Percentiles rank a stretch among this genome's conserved stretches.
Evolutionary conservation across 2,113 vertebrate species (phyloP).

Genomic region (Eretmochelys imbricata): DNA sequence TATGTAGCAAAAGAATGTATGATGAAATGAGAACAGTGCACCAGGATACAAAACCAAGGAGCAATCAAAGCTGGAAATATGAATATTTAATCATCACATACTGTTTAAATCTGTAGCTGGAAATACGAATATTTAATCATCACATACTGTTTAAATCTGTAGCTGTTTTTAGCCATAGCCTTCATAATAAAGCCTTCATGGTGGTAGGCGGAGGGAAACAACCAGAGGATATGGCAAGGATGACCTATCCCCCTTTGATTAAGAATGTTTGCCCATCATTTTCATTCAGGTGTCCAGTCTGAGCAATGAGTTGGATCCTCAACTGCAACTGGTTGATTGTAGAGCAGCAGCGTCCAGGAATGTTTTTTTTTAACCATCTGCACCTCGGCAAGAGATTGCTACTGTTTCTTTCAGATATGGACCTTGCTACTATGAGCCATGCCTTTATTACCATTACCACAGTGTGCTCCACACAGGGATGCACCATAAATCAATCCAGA

Average conservation of each 20-base stretch:
- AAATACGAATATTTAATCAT: constrained; percentile 14
- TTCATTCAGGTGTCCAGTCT: background rate
- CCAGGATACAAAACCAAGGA: background rate
- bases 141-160: background rate
- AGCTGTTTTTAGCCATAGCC: background rate
- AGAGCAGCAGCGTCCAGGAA: background rate
- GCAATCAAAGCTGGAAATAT: background rate
- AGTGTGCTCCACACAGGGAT: background rate
- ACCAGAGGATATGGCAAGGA: background rate
- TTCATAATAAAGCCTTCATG: background rate
- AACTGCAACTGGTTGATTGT: background rate
- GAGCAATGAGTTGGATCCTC: background rate
- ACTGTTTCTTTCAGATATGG: background rate
- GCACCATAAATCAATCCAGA: background rate
- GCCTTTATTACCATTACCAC: background rate
- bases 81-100: background rate
- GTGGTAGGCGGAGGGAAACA: background rate
- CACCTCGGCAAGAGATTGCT: background rate
- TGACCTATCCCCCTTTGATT: background rate
- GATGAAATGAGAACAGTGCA: background rate
- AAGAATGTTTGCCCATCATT: constrained; percentile 16
- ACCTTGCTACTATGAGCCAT: background rate
- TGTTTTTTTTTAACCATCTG: background rate
- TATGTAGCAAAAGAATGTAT: background rate
- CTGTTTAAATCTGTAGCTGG: background rate